Base-by-base conservation (phyloP, 2,797 vertebrate genomes). In the Myripristis murdjan region DNA sequence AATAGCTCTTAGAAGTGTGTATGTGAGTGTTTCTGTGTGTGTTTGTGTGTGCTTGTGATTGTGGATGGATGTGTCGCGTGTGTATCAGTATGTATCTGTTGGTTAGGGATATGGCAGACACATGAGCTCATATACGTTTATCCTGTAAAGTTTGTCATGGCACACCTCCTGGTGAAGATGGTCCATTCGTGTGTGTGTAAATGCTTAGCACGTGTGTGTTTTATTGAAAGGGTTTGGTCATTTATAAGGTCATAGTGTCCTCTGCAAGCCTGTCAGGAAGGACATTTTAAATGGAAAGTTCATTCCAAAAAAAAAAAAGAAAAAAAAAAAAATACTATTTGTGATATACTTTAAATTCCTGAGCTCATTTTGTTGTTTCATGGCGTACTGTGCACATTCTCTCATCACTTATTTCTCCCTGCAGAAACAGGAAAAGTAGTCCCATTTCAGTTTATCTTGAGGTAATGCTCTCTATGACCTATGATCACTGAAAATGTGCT, bases 211-310 rank as follows among this genome's bases (percentile, higher is more conserved):
- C 70, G 70, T 39, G 68, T 70, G 46, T 7, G 0, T 51, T 70
- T 72, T 48, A 16, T 63, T 43, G 73, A 79, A 62, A 26, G 70
- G 44, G 60, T 61, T 75, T 59, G 70, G 58, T 5, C 18, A 10
- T 88, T 86, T 66, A 84, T 73, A 59, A 80, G 85, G 79, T 83
- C 82, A 82, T 26, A 1, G 1, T 60, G 53, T 58, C 24, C 11
- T 46, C 49, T 60, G 5, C 73, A 63, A 72, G 39, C 14, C 16
- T 51, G 37, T 48, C 23, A 62, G 54, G 18, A 8, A 35, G 6
- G 33, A 53, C 4, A 58, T 39, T 39, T 14, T 16, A 56, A 57
- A 26, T 46, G 18, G 48, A 43, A 53, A 35, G 60, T 39, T 7
- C 22, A 10, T n/a, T n/a, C n/a, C 6, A 26, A 7, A 7, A 35